Evolutionary conservation across 2,113 vertebrate species (phyloP).

Genomic region (Smithornis capensis): DNA sequence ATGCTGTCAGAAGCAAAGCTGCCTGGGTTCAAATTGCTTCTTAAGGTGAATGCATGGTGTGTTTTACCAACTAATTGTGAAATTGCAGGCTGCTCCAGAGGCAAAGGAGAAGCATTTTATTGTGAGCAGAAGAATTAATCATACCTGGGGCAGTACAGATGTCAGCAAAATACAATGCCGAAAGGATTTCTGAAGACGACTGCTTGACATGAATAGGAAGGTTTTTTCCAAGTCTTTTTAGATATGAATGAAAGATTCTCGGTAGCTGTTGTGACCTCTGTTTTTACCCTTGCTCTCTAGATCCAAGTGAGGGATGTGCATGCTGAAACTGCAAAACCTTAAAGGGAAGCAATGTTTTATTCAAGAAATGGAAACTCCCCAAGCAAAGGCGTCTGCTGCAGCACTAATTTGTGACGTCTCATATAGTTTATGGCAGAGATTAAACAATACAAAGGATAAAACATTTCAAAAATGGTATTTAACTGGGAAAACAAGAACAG

Average conservation of each 20-base stretch:
- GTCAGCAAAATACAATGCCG: slow-evolving; percentile 64
- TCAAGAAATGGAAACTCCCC: not conserved
- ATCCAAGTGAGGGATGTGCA: not conserved
- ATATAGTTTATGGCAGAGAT: slow-evolving; percentile 35
- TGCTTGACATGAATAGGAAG: slow-evolving; percentile 40
- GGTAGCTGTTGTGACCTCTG: not conserved
- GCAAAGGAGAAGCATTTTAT: slow-evolving; percentile 64
- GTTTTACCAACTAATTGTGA: slow-evolving; percentile 60
- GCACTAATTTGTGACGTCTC: not conserved
- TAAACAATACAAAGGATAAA: slow-evolving; percentile 53
- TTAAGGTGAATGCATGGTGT: slow-evolving; percentile 44
- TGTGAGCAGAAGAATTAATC: slow-evolving; percentile 66
- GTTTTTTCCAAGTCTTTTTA: slow-evolving; percentile 20
- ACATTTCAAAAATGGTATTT: slow-evolving; percentile 39
- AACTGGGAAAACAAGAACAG: slow-evolving; percentile 50
- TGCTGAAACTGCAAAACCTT: not conserved
- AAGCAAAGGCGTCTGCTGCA: not conserved
- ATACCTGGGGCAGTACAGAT: slow-evolving; percentile 63
- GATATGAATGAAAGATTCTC: slow-evolving; percentile 4
- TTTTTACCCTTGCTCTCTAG: not conserved
- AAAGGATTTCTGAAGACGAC: slow-evolving; percentile 58
- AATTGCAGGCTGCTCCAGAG: slow-evolving; percentile 51
- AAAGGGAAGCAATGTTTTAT: not conserved
- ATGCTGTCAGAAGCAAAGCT: slow-evolving; percentile 34
- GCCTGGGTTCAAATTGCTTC: slow-evolving; percentile 16